Conservation (phyloP, 2,888 invertebrate species). For the Trichopria drosophilae region DNA sequence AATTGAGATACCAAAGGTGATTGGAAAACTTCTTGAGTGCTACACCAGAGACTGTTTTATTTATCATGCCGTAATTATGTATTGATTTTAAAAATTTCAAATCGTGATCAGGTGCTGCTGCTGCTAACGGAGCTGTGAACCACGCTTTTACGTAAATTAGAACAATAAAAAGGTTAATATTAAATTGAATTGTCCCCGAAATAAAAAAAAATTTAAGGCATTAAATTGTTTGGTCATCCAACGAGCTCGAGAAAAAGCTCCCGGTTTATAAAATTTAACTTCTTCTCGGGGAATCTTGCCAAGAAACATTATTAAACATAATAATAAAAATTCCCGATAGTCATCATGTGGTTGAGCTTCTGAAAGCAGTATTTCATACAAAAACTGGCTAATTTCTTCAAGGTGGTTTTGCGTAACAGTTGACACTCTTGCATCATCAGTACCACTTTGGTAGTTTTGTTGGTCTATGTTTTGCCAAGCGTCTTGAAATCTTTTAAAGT, state of each 20-base stretch:
- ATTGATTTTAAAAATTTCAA: slow-evolving; percentile 29
- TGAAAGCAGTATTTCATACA: slow-evolving; percentile 13
- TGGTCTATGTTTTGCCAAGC: slow-evolving; percentile 29
- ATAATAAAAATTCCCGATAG: slow-evolving; percentile 36
- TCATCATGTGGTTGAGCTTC: slow-evolving; percentile 34
- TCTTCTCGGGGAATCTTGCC: slow-evolving; percentile 28
- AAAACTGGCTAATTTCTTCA: slow-evolving; percentile 11
- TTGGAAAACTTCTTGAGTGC: slow-evolving; percentile 11
- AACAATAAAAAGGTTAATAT: no score
- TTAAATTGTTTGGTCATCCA: slow-evolving; percentile 45
- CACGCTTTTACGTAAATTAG: no score
- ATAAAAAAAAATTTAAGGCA: no score
- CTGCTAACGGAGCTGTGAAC: slow-evolving; percentile 24
- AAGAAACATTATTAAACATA: slow-evolving; percentile 38
- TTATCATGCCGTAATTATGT: slow-evolving; percentile 5
- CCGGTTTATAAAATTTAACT: slow-evolving; percentile 36
- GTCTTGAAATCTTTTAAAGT: slow-evolving; percentile 34
- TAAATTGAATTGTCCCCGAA: slow-evolving; percentile 34
- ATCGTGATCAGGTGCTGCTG: slow-evolving; percentile 30
- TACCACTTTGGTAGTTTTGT: slow-evolving; percentile 21
- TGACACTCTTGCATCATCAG: slow-evolving; percentile 9
- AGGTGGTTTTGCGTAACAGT: slow-evolving; percentile 14
- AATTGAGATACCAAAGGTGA: slow-evolving; percentile 25
- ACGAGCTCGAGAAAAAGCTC: slow-evolving; percentile 40
- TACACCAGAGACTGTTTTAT: slow-evolving; percentile 2